Evolutionary conservation across 1,140 invertebrate genomes (phyloP), one percentile per base, ranked within the genome.

Genomic region (Cepaea nemoralis): DNA sequence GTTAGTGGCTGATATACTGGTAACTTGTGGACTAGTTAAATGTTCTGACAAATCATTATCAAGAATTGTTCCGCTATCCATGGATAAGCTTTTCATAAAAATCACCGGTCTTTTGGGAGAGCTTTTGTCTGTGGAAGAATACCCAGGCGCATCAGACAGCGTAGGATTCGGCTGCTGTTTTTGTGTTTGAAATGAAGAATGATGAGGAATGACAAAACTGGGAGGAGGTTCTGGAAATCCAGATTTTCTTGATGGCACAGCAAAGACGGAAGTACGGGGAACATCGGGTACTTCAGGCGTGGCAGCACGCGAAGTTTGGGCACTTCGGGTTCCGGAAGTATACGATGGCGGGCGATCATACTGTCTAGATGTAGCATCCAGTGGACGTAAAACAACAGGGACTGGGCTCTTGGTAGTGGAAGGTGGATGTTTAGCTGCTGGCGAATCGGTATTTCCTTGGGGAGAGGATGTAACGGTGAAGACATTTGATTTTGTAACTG

Each of bases 141-240:
- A 50, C 31, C 33, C 76, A 22, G 73, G 77, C 6, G 33, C 0
- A 27, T 33, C 35, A 31, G 77, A 69, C 37, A 63, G 67, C 69
- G 55, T 22, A 35, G 76, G 39, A 27, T 78, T 66, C 19, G 27
- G 73, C 80, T 66, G 81, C 77, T 42, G 82, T 45, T 40, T 19
- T 69, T 42, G 63, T 40, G 75, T 2, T 19, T 77, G 55, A 24
- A 35, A 73, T 71, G 76, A 10, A 33, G 73, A 40, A 0, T 66
- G 73, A 45, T 75, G 42, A 16, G 84, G 81, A 82, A 85, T 85
- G 77, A 84, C 80, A 73, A 80, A 85, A 75, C 82, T 85, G 19
- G 84, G 80, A 14, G 83, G 83, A 19, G 83, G 85, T 75, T 84
- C 79, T 22, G 80, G 80, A 71, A 82, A 63, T 5, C 55, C 42